Base-by-base conservation (phyloP, 2,797 vertebrate species). In the Gephyroberyx darwinii region DNA sequence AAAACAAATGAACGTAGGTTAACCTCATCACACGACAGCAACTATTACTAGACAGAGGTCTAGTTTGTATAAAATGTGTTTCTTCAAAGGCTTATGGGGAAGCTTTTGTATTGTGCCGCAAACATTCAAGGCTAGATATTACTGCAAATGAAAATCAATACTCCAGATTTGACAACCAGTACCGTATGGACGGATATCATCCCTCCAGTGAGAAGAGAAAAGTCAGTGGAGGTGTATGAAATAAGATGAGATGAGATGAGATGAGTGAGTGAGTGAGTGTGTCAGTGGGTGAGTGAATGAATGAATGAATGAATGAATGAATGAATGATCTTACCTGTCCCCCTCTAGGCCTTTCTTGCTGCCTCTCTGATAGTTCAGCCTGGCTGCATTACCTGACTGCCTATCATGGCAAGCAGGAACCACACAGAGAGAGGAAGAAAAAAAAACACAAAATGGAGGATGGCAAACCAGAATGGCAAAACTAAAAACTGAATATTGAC, bases 301-400 rank as follows among this genome's bases (percentile, higher is more conserved):
- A 70, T 91, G 92, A 58, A 74, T 80, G 89, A 94, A 90, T 90
- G 71, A 58, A 79, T 85, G 85, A 74, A 43, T 84, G 71, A 57
- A 78, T 83, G 78, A 56, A 71, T 83, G 83, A 91, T 92, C 95
- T 96, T 94, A 98, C 97, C 96, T 96, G 95, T 97, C 96, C 75
- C 93, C 90, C 84, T 97, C 96, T 90, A 95, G 91, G 90, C 86
- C 90, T 93, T 96, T 97, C 92, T 92, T 96, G 94, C 94, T 90
- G 86, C 94, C 93, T 90, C 94, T 96, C 84, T 93, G 93, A 94
- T 92, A 95, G 94, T 94, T 95, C 90, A 94, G 93, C 94, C 93
- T 96, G 91, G 96, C 95, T 92, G 95, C 90, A 92, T 95, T 96
- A 93, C 93, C 95, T 91, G 94, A 93, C 88, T 96, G 95, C 93